These are phyloP conservation scores for Poeciliopsis presidionis DNA, from an alignment of 2,797 vertebrate species.

Conservation along the genomic window DNA sequence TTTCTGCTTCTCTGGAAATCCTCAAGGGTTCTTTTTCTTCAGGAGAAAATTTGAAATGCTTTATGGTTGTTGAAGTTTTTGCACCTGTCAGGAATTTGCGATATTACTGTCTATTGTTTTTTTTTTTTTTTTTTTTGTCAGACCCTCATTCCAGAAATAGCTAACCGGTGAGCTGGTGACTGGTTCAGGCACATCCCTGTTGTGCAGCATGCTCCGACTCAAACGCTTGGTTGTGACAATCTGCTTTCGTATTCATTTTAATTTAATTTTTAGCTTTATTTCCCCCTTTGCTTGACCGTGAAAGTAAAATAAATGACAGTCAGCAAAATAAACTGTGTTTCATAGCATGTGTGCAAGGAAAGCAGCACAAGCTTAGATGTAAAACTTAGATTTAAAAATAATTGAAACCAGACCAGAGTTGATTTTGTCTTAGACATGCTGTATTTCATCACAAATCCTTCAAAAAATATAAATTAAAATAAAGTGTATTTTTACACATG, in stretches of 20 bases:
- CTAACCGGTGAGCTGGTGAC: conserved; percentile 33
- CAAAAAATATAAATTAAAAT: background rate
- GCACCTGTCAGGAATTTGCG: background rate
- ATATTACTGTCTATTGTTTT: conserved; percentile 1
- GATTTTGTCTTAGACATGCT: background rate
- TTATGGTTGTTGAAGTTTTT: background rate
- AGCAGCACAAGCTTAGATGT: background rate
- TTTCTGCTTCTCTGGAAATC: too few species aligned
- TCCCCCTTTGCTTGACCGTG: background rate
- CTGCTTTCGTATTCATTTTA: conserved; percentile 21
- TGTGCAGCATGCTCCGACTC: conserved; percentile 18
- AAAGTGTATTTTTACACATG: background rate
- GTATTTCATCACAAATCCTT: background rate
- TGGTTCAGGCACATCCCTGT: conserved; percentile 64
- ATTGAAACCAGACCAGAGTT: background rate
- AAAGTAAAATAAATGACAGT: background rate
- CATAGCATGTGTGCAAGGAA: background rate
- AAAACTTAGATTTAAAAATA: background rate
- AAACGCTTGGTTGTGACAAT: background rate
- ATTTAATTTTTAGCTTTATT: background rate
- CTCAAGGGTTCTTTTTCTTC: background rate
- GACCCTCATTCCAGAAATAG: conserved; percentile 48
- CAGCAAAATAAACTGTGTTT: background rate
- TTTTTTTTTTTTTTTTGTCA: background rate
- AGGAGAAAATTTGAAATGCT: background rate